Base-by-base conservation (phyloP, 2,797 vertebrate genomes). In the Falco concolor region DNA sequence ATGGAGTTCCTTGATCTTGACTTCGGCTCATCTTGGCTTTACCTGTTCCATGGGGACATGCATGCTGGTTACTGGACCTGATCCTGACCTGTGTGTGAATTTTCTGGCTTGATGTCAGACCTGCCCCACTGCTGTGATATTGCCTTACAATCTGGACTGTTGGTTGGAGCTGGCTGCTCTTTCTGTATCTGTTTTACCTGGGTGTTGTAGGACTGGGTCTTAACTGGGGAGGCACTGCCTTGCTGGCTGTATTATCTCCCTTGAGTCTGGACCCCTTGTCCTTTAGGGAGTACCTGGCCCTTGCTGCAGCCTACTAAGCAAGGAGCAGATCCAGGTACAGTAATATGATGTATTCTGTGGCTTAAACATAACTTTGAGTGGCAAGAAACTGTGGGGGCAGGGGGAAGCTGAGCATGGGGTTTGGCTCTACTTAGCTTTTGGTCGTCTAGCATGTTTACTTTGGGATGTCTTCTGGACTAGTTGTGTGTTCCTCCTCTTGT, bases 41-140 rank as follows among this genome's bases (percentile, higher is more conserved):
- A 10, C 1, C 2, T 25, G 3, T 3, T 68, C 3, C 1, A 4
- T 53, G 24, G 22, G 9, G 11, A 3, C 2, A 10, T 1, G 0
- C 0, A 1, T 40, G 14, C 6, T 74, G 56, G 16, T 6, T 4
- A 0, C 21, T 57, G 12, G 14, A 12, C 14, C 18, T 28, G 18
- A 23, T 8, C 18, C 14, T 79, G 53, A 22, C 14, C 6, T 56
- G 20, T 27, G 9, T 20, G 12, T 57, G 13, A 18, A 8, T 8
- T 19, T 32, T 6, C 8, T 70, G 47, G 2, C 4, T 69, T 42
- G 7, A 36, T 80, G 8, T 40, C 4, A 22, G 19, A 24, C 11
- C 14, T 60, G 8, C 20, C 12, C 50, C 0, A 0, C 2, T 72
- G 28, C 23, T 59, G 52, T 50, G 17, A 15, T 60, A 22, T 23